Evolutionary conservation across 2,113 vertebrate species (phyloP).

Genomic region (Otocyon megalotis): DNA sequence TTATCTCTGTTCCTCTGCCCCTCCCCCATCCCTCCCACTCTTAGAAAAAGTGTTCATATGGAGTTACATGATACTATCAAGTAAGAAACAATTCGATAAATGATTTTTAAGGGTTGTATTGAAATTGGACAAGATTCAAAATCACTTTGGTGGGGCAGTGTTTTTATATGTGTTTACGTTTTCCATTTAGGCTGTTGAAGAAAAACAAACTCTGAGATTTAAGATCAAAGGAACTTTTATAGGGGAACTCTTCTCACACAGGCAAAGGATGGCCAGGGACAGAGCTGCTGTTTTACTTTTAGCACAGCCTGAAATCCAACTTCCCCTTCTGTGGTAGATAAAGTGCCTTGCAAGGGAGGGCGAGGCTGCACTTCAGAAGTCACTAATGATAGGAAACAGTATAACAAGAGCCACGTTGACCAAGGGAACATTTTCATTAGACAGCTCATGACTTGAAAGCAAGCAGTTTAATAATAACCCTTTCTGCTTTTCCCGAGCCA

Average conservation of each 20-base stretch:
- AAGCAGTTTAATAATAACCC: constrained; percentile 9
- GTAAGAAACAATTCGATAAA: constrained; percentile 29
- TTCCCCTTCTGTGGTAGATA: not conserved
- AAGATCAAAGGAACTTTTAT: constrained; percentile 8
- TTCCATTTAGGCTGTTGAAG: not conserved
- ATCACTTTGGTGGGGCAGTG: not conserved
- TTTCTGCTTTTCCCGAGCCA: not conserved
- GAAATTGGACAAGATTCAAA: not conserved
- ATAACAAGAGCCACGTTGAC: not conserved
- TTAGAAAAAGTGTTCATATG: not conserved
- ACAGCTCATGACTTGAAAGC: constrained; percentile 1
- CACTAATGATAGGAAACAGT: constrained; percentile 46
- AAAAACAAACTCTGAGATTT: constrained; percentile 23
- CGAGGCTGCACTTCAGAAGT: not conserved
- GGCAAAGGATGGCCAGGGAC: accelerated
- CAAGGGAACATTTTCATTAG: constrained; percentile 26
- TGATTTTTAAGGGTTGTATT: constrained; percentile 39
- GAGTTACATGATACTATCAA: not conserved
- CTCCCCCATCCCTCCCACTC: too few relatives aligned
- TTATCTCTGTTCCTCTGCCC: not conserved
- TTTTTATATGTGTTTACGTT: constrained; percentile 51
- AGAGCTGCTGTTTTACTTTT: not conserved
- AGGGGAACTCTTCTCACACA: not conserved
- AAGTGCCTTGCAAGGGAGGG: not conserved
- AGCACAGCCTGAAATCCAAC: not conserved